Evolutionary conservation across 35 echinoderm and acorn worm genomes (phyloP), one percentile per base, ranked within the genome.

Genomic region (Antedon bifida): DNA sequence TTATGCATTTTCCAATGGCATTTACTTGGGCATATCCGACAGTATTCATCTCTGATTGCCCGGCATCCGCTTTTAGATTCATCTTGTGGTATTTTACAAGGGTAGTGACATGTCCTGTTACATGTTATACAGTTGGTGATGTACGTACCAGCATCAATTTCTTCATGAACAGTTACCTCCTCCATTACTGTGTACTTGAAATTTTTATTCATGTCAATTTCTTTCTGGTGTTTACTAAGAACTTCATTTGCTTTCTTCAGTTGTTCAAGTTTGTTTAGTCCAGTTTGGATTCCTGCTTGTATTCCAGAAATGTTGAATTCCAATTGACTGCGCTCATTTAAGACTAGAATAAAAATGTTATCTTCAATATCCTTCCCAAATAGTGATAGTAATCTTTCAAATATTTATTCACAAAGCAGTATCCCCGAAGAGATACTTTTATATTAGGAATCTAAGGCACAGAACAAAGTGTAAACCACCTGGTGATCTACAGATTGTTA

Each of bases 1-100:
- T 82, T 82, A 74, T 91, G 89, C 7, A 87, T 74, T 36, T 91
- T 38, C 89, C 89, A 91, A 0, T 78, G 23, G 75, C 89, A 91
- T 26, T 74, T 76, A 0, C 39, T 35, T 26, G 89, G 89, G 79
- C 89, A 91, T 17, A 87, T 31, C 21, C 7, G 83, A 29, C 89
- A 87, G 0, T 30, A 0, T 34, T 75, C 85, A 12, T 78, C 16
- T 17, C 0, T 3, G 80, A 91, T 91, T 2, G 85, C 85, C 0
- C 31, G 0, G 79, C 89, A 87, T 0, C 30, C 10, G 10, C 23
- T 0, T 46, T 87, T 87, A 0, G 87, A 28, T 0, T 5, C 33
- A 73, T 87, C 85, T 45, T 91, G 45, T 0, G 74, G 29, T 36
- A 74, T 73, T 11, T 0, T 11, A 90, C 88, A 89, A 32, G 83